Percentiles rank a stretch among this genome's conserved stretches.
Evolutionary conservation across 2,888 invertebrate genomes (phyloP).

Genomic region (Ptycholaimellus sp.): DNA sequence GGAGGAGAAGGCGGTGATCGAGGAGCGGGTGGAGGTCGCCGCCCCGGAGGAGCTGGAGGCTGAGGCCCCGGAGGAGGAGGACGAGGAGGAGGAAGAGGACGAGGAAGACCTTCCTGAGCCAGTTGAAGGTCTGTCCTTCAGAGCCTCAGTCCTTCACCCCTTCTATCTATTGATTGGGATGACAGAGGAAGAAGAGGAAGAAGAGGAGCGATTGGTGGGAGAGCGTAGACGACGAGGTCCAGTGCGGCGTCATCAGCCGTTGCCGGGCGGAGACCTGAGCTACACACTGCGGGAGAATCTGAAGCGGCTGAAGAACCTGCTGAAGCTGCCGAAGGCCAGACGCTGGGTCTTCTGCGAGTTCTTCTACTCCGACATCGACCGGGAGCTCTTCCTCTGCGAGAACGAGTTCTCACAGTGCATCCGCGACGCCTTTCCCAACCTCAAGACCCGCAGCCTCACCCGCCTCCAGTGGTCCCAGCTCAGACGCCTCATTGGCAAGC

Average conservation of each 20-base stretch:
- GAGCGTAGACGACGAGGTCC: too few species aligned
- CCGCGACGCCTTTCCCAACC: slow-evolving; percentile 69
- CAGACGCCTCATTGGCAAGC: slow-evolving; percentile 83
- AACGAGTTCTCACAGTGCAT: slow-evolving; percentile 86
- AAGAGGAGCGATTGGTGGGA: too few species aligned
- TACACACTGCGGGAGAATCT: slow-evolving; percentile 7
- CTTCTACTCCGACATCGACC: slow-evolving; percentile 94
- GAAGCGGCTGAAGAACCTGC: slow-evolving; percentile 40
- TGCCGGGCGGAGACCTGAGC: too few species aligned
- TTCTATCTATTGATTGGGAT: too few species aligned
- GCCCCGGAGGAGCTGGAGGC: too few species aligned
- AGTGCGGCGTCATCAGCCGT: too few species aligned
- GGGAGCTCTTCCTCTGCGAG: slow-evolving; percentile 65
- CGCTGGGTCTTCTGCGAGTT: slow-evolving; percentile 98
- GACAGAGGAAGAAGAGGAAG: too few species aligned
- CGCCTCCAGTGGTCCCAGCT: slow-evolving; percentile 85
- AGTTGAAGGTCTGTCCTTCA: too few species aligned
- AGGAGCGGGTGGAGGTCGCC: too few species aligned
- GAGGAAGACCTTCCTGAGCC: background rate
- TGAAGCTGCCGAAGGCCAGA: slow-evolving; percentile 90
- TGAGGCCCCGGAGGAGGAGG: background rate
- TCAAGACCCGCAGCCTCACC: slow-evolving; percentile 56
- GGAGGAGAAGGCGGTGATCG: too few species aligned
- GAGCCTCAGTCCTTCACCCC: too few species aligned
- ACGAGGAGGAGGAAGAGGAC: background rate